phyloP scores from a whole-genome alignment of 2,888 invertebrate genomes.

The Sabatieria punctata region DNA sequence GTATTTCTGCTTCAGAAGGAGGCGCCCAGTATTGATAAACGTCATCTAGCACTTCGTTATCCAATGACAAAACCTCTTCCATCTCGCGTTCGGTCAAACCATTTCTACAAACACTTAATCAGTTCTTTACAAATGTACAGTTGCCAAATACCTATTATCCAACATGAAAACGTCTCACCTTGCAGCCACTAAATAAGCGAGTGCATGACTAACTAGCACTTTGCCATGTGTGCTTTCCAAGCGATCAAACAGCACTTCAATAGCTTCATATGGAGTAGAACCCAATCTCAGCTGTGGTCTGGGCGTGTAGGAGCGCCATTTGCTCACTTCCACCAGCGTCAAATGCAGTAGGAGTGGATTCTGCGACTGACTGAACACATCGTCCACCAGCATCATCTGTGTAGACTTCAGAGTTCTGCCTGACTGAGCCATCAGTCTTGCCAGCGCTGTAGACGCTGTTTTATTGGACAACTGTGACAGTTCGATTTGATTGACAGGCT shows the following conservation, averaged over 20 bases:
- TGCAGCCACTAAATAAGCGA: constrained; percentile 88
- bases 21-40: constrained; percentile 10
- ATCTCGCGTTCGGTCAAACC: constrained; percentile 9
- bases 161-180: no score
- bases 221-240: constrained; percentile 47
- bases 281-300: constrained; percentile 47
- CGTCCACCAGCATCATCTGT: not conserved
- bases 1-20: constrained; percentile 1
- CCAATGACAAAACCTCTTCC: constrained; percentile 9
- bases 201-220: constrained; percentile 68
- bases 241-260: constrained; percentile 1
- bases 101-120: constrained; percentile 2
- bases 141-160: no score
- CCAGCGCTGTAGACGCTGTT: not conserved
- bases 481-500: not conserved
- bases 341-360: constrained; percentile 1
- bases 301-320: not conserved
- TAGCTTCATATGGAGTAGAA: constrained; percentile 41
- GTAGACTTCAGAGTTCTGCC: not conserved
- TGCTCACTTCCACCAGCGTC: not conserved
- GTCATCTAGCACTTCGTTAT: constrained; percentile 9
- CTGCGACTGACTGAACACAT: not conserved
- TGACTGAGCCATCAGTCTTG: not conserved
- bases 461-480: not conserved
- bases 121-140: no score